Conservation (phyloP, 2,888 invertebrate species). For the Zootermopsis nevadensis region DNA sequence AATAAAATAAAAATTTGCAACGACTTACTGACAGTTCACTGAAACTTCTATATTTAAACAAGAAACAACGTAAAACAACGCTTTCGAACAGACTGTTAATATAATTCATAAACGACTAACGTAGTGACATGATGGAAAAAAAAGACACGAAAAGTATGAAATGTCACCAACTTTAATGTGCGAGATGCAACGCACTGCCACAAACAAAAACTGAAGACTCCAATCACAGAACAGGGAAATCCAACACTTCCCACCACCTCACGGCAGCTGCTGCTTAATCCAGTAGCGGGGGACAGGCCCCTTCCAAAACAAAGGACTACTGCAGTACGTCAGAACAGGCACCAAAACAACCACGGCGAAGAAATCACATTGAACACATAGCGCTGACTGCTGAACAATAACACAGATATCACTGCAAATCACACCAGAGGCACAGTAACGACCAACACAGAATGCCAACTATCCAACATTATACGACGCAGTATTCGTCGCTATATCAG, state of each 20-base stretch:
- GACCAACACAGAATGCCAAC: neutral
- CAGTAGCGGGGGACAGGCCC: neutral
- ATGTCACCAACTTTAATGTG: neutral
- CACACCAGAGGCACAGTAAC: neutral
- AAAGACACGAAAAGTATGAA: neutral
- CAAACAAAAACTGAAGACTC: conserved; percentile 11
- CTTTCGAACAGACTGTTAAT: conserved; percentile 31
- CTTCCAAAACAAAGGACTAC: neutral
- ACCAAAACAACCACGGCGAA: neutral
- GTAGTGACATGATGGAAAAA: neutral
- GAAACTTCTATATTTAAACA: neutral
- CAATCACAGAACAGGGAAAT: conserved; percentile 8
- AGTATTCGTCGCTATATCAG: conserved; percentile 29
- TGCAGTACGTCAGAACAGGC: neutral
- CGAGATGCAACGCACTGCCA: conserved; percentile 12
- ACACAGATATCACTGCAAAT: conserved; percentile 4
- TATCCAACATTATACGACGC: conserved; percentile 33
- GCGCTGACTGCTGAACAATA: neutral
- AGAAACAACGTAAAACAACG: neutral
- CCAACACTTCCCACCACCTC: conserved; percentile 14
- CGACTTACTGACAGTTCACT: neutral
- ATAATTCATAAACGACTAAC: conserved; percentile 19
- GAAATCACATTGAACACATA: neutral
- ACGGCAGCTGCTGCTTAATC: conserved; percentile 2
- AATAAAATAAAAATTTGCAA: neutral